These are phyloP conservation scores for Pachypanchax playfairii DNA, from an alignment of 2,113 vertebrate genomes.

Conservation along the genomic window DNA sequence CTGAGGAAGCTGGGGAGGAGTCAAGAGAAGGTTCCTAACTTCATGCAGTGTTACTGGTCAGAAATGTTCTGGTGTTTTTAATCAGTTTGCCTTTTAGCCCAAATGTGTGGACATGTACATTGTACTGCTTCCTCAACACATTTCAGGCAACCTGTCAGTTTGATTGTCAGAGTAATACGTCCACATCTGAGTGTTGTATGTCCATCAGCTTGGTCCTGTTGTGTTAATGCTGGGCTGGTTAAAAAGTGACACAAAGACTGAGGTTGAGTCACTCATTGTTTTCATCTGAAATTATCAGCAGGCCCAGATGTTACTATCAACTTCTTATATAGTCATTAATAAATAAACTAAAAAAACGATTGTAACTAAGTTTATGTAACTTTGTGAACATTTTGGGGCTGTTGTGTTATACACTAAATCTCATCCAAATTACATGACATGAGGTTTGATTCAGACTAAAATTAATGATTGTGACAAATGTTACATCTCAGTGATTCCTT, in stretches of 20 bases:
- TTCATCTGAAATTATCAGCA: conserved; percentile 3
- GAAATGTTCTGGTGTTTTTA: conserved; percentile 43
- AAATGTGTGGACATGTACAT: conserved; percentile 50
- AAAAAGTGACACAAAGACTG: conserved; percentile 34
- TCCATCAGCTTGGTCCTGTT: conserved; percentile 62
- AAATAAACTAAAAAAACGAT: conserved; percentile 9
- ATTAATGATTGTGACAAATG: conserved; percentile 18
- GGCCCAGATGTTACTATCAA: conserved; percentile 14
- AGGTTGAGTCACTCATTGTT: conserved; percentile 10
- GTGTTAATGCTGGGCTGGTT: conserved; percentile 40
- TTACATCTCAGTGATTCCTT: conserved; percentile 12
- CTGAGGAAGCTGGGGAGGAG: conserved; percentile 53
- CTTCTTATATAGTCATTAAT: not conserved
- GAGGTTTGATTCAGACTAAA: conserved; percentile 36
- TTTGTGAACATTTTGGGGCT: conserved; percentile 25
- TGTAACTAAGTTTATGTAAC: conserved; percentile 4
- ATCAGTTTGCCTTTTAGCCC: conserved; percentile 55
- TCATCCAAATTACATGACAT: conserved; percentile 42
- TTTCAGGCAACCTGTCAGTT: conserved; percentile 63
- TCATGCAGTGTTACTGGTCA: conserved; percentile 18
- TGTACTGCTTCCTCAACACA: conserved; percentile 61
- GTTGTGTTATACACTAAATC: conserved; percentile 34
- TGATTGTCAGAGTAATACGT: conserved; percentile 69
- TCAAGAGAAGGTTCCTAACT: conserved; percentile 47
- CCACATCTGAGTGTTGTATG: conserved; percentile 70